Evolutionary conservation across 1,140 invertebrate genomes (phyloP).

Genomic region (Euschistus heros): DNA sequence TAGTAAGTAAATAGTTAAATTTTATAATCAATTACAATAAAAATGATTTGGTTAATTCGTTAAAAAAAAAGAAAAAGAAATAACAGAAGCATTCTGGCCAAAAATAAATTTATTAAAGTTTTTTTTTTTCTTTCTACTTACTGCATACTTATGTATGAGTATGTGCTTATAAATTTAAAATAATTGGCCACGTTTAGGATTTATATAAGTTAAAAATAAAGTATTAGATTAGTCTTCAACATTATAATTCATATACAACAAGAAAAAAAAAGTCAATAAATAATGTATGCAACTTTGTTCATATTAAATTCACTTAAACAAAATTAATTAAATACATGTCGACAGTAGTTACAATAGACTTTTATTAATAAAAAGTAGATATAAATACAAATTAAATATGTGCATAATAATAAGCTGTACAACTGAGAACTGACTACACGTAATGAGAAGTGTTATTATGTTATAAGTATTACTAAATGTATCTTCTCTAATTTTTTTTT

Average conservation of each 20-base stretch:
- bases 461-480: not conserved
- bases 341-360: not conserved
- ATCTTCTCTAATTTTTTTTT: constrained; percentile 3
- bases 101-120: no score
- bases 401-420: constrained; percentile 8
- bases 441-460: constrained; percentile 7
- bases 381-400: constrained; percentile 1
- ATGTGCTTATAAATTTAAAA: no score
- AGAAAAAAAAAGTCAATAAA: no score
- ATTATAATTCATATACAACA: no score
- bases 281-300: no score
- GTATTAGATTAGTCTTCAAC: no score
- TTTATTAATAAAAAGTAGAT: constrained; percentile 2
- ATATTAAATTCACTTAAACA: not conserved
- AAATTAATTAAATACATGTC: constrained; percentile 1
- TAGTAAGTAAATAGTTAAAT: constrained; percentile 1
- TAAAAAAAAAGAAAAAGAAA: not conserved
- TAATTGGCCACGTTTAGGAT: no score
- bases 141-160: no score
- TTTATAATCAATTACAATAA: not conserved
- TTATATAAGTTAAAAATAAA: no score
- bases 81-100: no score
- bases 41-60: not conserved
- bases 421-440: not conserved
- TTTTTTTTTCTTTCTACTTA: no score